A percentile compares a stretch with the other conserved stretches of the same genome.
These are phyloP conservation scores for Sebastes minor DNA, from an alignment of 2,797 vertebrate species.

Conservation along the genomic window DNA sequence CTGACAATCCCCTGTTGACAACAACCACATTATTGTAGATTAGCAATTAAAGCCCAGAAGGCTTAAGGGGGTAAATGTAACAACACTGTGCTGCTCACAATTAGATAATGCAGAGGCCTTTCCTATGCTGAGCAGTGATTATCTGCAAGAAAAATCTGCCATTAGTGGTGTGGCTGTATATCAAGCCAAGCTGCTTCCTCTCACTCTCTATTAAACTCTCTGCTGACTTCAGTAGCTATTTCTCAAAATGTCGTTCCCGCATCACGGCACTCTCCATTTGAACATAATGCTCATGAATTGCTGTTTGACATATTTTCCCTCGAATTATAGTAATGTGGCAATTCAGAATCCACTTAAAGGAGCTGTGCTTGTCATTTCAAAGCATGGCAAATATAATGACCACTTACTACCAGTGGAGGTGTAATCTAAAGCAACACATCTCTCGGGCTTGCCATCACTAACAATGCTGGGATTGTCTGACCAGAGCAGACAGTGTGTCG, in stretches of 20 bases:
- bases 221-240: constrained; percentile 42
- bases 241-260: background rate
- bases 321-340: constrained; percentile 7
- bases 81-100: constrained; percentile 47
- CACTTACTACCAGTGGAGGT: background rate
- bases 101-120: constrained; percentile 51
- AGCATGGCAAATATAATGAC: constrained; percentile 11
- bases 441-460: background rate
- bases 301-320: constrained; percentile 10
- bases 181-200: constrained; percentile 48
- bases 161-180: constrained; percentile 45
- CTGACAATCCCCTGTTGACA: constrained; percentile 27
- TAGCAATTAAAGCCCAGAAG: constrained; percentile 65
- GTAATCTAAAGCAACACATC: constrained; percentile 7
- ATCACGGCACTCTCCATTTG: constrained; percentile 3
- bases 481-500: background rate
- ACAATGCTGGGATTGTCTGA: background rate
- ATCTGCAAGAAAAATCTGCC: constrained; percentile 53
- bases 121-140: constrained; percentile 54
- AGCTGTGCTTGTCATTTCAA: constrained; percentile 8
- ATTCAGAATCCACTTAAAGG: constrained; percentile 26
- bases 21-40: constrained; percentile 61
- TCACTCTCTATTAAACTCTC: constrained; percentile 57
- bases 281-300: constrained; percentile 28
- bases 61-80: constrained; percentile 50